Evolutionary conservation across 2,888 invertebrate species (phyloP).

Genomic region (Melanargia galathea): DNA sequence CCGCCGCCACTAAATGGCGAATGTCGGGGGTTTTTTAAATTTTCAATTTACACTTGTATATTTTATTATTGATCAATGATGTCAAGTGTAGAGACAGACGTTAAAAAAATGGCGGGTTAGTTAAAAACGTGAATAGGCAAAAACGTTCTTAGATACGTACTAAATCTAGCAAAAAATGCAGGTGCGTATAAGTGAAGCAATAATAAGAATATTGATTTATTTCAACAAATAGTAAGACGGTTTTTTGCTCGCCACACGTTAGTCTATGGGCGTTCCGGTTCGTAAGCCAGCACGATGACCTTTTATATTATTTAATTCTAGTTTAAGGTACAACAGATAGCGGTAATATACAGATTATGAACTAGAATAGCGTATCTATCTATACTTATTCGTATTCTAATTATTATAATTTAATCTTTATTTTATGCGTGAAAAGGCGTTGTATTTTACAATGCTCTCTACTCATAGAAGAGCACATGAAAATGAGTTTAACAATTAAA

Average conservation of each 20-base stretch:
- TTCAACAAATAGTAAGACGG: conserved; percentile 62
- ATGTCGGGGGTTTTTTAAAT: too few relatives aligned
- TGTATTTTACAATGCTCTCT: too few relatives aligned
- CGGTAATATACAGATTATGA: conserved; percentile 34
- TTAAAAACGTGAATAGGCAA: conserved; percentile 14
- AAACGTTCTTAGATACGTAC: neutral
- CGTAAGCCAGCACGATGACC: conserved; percentile 78
- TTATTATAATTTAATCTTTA: too few relatives aligned
- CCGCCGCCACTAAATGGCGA: too few relatives aligned
- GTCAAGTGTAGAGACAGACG: neutral
- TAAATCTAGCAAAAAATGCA: conserved; percentile 19
- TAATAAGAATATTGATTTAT: conserved; percentile 48
- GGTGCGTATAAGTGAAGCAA: conserved; percentile 24
- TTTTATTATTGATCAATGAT: neutral
- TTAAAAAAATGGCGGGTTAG: neutral
- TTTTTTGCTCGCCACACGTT: conserved; percentile 70
- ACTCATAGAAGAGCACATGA: too few relatives aligned
- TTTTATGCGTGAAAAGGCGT: too few relatives aligned
- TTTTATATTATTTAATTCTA: conserved; percentile 70
- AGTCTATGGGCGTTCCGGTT: conserved; percentile 77
- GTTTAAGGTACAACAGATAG: conserved; percentile 48
- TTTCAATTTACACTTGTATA: too few relatives aligned
- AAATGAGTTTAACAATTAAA: too few relatives aligned
- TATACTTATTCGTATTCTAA: neutral
- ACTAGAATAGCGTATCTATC: neutral